phyloP scores from a whole-genome alignment of 2,888 invertebrate species.

The Thelaira solivaga region DNA sequence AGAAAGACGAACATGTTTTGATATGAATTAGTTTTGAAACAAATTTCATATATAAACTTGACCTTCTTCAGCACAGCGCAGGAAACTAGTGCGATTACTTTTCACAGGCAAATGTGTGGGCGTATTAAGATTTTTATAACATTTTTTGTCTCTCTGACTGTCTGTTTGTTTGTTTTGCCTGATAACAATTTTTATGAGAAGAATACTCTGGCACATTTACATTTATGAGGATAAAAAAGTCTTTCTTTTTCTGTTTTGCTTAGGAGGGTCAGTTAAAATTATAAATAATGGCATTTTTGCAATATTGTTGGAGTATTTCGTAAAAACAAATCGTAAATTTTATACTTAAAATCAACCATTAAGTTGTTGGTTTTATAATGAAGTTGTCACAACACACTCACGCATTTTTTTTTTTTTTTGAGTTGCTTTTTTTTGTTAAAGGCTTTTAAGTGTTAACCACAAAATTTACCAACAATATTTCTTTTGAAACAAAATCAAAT shows the following conservation, averaged over 20 bases:
- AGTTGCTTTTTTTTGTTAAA: not conserved
- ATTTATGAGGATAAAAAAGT: too few species aligned
- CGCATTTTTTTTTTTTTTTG: constrained; percentile 37
- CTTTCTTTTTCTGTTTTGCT: too few species aligned
- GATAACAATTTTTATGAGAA: not conserved
- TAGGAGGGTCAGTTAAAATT: constrained; percentile 56
- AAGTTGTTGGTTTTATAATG: constrained; percentile 61
- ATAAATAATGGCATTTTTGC: constrained; percentile 56
- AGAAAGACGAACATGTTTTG: constrained; percentile 38
- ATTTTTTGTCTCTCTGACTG: not conserved
- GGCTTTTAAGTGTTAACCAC: too few species aligned
- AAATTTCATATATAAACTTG: constrained; percentile 44
- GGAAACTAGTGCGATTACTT: not conserved
- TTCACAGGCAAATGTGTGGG: constrained; percentile 15
- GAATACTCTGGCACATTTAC: too few species aligned
- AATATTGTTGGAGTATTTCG: constrained; percentile 36
- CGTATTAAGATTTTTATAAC: constrained; percentile 34
- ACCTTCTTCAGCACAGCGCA: constrained; percentile 25
- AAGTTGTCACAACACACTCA: constrained; percentile 63
- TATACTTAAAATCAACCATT: constrained; percentile 61
- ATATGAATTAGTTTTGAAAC: constrained; percentile 48
- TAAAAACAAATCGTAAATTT: constrained; percentile 62
- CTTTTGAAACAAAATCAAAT: not conserved
- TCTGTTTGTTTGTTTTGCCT: not conserved
- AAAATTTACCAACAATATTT: too few species aligned